Conservation (phyloP, 1,140 invertebrate genomes). For the Leptoteleia sp. region DNA sequence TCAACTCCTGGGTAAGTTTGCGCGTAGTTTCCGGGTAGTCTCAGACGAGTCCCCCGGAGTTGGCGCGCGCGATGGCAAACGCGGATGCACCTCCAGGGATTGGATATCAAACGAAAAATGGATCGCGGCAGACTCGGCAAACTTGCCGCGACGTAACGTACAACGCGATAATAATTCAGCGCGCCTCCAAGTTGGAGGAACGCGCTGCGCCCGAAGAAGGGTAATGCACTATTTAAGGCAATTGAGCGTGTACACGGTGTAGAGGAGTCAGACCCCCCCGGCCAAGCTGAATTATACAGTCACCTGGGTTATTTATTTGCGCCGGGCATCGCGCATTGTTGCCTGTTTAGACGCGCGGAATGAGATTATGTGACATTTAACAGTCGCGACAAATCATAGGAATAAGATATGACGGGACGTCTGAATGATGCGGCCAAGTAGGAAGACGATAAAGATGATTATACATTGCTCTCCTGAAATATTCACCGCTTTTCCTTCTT, state of each 20-base stretch:
- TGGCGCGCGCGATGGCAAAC: slow-evolving; percentile 30
- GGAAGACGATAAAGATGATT: too few relatives aligned
- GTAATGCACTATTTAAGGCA: slow-evolving; percentile 63
- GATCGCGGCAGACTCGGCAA: slow-evolving; percentile 51
- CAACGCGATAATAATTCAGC: slow-evolving; percentile 64
- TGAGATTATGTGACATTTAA: slow-evolving; percentile 15
- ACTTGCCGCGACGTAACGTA: slow-evolving; percentile 35
- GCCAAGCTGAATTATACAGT: slow-evolving; percentile 58
- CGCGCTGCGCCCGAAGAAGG: slow-evolving; percentile 40
- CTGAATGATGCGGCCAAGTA: too few relatives aligned
- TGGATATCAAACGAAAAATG: slow-evolving; percentile 61
- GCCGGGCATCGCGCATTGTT: slow-evolving; percentile 11
- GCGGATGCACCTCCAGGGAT: slow-evolving; percentile 60
- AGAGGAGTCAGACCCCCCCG: slow-evolving; percentile 3
- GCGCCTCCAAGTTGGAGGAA: slow-evolving; percentile 42
- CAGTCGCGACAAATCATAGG: neutral
- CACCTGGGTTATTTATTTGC: slow-evolving; percentile 47
- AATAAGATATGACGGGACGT: too few relatives aligned
- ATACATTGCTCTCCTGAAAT: too few relatives aligned
- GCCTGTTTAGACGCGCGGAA: slow-evolving; percentile 16
- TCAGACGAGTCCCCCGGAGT: slow-evolving; percentile 41
- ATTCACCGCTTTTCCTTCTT: too few relatives aligned
- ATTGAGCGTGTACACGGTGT: slow-evolving; percentile 62
- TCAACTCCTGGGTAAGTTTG: slow-evolving; percentile 53
- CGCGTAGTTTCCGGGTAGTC: slow-evolving; percentile 47